Base-by-base conservation (phyloP, 2,888 invertebrate genomes). In the Automeris io region DNA sequence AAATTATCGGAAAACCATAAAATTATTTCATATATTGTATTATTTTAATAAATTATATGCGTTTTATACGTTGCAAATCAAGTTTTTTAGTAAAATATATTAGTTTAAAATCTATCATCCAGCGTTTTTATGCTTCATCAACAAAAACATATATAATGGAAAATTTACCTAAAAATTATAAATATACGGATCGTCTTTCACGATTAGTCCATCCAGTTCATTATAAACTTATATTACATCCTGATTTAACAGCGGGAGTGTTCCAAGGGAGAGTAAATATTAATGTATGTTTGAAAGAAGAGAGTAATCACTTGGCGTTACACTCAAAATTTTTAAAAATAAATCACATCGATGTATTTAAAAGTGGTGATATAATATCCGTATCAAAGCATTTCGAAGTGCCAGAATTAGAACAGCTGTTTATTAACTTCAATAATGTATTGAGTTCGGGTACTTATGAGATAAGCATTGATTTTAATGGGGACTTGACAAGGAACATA, bases 401-500 rank as follows among this genome's bases (percentile, higher is more conserved):
- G 0, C 62, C 68, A 36, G 56, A 67, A 21, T 41, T 72, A 33
- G 85, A 87, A 48, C 80, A 83, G 48, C 57, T 85, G 1, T 42
- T 69, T 13, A 70, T 87, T 40, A 51, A 70, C 35, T 75, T 82
- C 39, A 59, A 70, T 18, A 48, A 52, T 34, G 40, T 42, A 9
- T 33, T 83, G 11, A 48, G 37, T 24, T 41, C 70, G 4, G 87
- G 85, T 1, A 73, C 71, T 37, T 91, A 91, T 59, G 70, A 74
- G 8, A 62, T 93, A 8, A 61, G 71, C 26, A 85, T 94, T 31
- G 71, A 89, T 23, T 95, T 91, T 57, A 71, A 75, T 43, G 94
- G 94, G 0, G 86, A 87, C 45, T 81, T 93, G 62, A 89, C 88
- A 18, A 85, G 89, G 44, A 90, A 90, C 47, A 91, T 93, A 56